These are phyloP conservation scores for Ectemnius lituratus DNA, from an alignment of 2,888 invertebrate species.

Conservation along the genomic window DNA sequence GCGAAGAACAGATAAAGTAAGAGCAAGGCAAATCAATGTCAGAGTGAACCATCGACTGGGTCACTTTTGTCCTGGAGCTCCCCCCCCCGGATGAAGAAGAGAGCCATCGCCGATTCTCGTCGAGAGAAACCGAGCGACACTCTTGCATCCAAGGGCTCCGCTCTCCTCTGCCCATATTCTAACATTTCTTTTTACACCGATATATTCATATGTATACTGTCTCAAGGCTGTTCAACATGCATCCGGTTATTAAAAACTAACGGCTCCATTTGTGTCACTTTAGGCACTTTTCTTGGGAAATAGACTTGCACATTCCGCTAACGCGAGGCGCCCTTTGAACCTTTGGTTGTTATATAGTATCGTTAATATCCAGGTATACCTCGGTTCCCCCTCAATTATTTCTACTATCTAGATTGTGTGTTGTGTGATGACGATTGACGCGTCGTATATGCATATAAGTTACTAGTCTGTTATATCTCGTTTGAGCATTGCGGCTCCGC, in stretches of 20 bases:
- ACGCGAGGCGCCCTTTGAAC: constrained; percentile 37
- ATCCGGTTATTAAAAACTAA: constrained; percentile 58
- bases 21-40: constrained; percentile 40
- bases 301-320: constrained; percentile 40
- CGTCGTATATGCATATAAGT: constrained; percentile 25
- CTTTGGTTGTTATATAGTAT: constrained; percentile 59
- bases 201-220: constrained; percentile 21
- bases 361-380: constrained; percentile 40
- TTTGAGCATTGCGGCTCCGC: constrained; percentile 35
- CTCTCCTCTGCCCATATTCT: background rate
- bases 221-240: constrained; percentile 31
- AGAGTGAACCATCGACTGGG: background rate
- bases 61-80: no score
- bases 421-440: constrained; percentile 32
- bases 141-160: background rate
- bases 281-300: constrained; percentile 69
- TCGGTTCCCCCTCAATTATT: constrained; percentile 7
- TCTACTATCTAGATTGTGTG: constrained; percentile 13
- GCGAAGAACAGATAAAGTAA: constrained; percentile 26
- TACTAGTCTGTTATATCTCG: constrained; percentile 27
- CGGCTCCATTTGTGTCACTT: constrained; percentile 54
- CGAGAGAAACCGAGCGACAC: no score
- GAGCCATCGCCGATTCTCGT: no score
- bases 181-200: constrained; percentile 4
- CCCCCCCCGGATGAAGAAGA: no score